Conservation (phyloP, 1,140 invertebrate genomes). For the Orussus abietinus region DNA sequence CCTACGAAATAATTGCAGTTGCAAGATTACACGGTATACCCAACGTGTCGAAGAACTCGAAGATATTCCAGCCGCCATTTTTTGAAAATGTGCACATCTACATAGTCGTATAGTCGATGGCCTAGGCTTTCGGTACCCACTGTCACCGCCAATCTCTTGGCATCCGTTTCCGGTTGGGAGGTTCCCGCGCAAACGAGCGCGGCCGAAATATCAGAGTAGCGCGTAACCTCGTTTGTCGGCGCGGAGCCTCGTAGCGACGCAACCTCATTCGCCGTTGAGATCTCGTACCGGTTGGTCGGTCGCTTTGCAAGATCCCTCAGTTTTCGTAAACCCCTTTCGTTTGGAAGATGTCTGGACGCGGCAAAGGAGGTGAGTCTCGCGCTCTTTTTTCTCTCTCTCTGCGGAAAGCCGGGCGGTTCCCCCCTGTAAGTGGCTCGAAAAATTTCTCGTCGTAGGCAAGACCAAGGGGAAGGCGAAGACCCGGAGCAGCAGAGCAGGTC, state of each 20-base stretch:
- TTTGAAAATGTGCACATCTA: no score
- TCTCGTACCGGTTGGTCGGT: not conserved
- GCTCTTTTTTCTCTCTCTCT: constrained; percentile 25
- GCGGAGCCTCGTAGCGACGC: constrained; percentile 16
- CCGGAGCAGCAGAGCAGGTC: constrained; percentile 62
- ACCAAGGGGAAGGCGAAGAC: constrained; percentile 57
- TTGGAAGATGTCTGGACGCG: constrained; percentile 34
- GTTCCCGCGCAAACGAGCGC: constrained; percentile 32
- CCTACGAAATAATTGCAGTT: no score
- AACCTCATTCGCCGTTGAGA: constrained; percentile 18
- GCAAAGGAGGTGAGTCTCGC: constrained; percentile 31
- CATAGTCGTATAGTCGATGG: no score
- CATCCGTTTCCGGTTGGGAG: no score
- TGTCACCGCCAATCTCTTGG: no score
- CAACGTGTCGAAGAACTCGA: no score
- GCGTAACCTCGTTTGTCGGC: constrained; percentile 16
- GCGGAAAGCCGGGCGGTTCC: no score
- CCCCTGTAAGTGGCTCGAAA: no score
- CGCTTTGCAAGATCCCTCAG: not conserved
- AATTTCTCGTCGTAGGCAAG: constrained; percentile 31
- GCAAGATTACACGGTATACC: no score
- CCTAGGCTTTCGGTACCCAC: no score
- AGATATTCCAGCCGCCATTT: no score
- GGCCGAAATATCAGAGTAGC: constrained; percentile 32
- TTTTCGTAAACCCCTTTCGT: not conserved